Evolutionary conservation across 2,797 vertebrate genomes (phyloP), one percentile per base, ranked within the genome.

Genomic region (Nyctalus aviator): DNA sequence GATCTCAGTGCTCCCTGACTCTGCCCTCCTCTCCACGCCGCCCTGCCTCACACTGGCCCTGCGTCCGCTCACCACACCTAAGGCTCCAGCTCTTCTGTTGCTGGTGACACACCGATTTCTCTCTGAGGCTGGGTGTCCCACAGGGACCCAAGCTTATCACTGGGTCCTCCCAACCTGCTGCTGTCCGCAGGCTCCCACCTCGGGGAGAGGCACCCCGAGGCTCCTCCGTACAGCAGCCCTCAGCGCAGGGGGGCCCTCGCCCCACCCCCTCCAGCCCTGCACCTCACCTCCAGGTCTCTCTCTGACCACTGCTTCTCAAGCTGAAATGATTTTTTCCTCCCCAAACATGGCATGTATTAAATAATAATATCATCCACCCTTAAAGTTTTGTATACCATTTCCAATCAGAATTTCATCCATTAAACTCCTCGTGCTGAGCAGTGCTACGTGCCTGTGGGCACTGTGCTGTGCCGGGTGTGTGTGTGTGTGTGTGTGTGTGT

Each of bases 381-480:
- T 71, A 86, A 82, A 94, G 62, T 48, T 85, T 46, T 64, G 44
- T 18, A 50, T 37, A 32, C 17, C 89, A 66, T 2, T 86, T 62
- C 35, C 25, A 57, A 6, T 50, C 37, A 77, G 23, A 81, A 44
- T 53, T 66, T 72, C 71, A 86, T 9, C 64, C 71, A 72, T n/a
- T 66, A 57, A 82, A 27, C 9, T 27, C 9, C 9, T 27, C 9
- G 13, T 25, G 9, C 69, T 35, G 85, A 83, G 86, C 50, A 13
- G 4, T 30, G n/a, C 44, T 27, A 8, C 0, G 0, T 12, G 35
- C 18, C 4, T 11, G 55, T 1, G 4, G 25, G 25, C 30, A 0
- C 9, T 7, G 17, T 35, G 55, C 46, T 27, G 10, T 62, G 62
- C 27, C n/a, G 4, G 0, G 77, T n/a, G n/a, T n/a, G n/a, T n/a